Percentiles rank a stretch among this genome's conserved stretches.
Evolutionary conservation across 2,888 invertebrate species (phyloP).

Genomic region (Diarsia mendica): DNA sequence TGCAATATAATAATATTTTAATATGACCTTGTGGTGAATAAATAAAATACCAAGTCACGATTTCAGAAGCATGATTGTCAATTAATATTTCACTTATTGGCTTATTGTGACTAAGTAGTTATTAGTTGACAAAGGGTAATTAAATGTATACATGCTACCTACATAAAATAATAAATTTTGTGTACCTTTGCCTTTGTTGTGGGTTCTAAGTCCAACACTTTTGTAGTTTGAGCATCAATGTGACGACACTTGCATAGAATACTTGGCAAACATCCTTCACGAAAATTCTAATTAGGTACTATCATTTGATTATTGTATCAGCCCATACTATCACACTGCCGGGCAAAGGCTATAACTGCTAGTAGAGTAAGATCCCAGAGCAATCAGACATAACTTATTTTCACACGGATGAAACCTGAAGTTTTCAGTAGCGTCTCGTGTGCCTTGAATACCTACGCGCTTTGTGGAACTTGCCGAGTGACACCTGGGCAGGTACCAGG

Average conservation of each 20-base stretch:
- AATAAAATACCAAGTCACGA: conserved; percentile 50
- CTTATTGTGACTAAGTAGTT: conserved; percentile 22
- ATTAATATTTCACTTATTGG: conserved; percentile 27
- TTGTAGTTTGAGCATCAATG: not conserved
- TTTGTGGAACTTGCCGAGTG: no score
- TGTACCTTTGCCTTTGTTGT: not conserved
- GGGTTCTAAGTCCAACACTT: not conserved
- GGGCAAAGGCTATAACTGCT: no score
- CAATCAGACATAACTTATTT: no score
- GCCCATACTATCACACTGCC: no score
- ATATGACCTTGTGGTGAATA: conserved; percentile 43
- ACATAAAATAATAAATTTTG: not conserved
- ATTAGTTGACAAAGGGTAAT: conserved; percentile 15
- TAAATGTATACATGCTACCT: conserved; percentile 2
- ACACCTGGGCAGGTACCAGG: no score
- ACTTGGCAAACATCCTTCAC: not conserved
- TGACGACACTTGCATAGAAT: not conserved
- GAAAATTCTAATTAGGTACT: not conserved
- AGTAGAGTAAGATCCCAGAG: no score
- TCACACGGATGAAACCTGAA: no score
- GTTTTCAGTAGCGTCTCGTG: no score
- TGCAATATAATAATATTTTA: conserved; percentile 1
- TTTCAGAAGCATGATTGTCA: conserved; percentile 45
- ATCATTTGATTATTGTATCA: not conserved
- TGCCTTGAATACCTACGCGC: no score